phyloP scores from a whole-genome alignment of 2,113 vertebrate genomes.

The Microtus richardsoni region DNA sequence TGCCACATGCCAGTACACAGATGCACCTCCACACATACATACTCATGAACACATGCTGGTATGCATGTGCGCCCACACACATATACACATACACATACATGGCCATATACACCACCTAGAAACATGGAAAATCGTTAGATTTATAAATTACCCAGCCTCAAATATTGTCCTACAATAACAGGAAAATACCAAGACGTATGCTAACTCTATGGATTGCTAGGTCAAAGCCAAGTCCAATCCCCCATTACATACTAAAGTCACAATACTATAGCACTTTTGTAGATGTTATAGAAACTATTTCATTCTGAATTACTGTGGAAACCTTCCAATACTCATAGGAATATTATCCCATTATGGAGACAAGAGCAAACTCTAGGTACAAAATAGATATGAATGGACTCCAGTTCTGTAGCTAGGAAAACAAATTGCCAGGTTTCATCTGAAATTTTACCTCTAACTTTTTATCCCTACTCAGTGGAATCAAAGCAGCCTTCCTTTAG shows the following conservation, averaged over 20 bases:
- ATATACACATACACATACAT: background rate
- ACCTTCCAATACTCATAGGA: background rate
- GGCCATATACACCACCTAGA: background rate
- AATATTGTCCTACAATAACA: background rate
- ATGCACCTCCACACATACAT: background rate
- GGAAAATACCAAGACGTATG: background rate
- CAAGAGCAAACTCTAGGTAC: background rate
- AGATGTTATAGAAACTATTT: background rate
- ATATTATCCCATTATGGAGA: background rate
- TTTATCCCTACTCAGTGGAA: background rate
- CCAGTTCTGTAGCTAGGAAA: background rate
- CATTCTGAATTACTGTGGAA: background rate
- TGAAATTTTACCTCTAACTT: constrained; percentile 11
- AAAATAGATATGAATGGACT: constrained; percentile 37
- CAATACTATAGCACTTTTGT: background rate
- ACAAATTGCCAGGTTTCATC: background rate
- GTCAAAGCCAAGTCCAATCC: background rate
- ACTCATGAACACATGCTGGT: background rate
- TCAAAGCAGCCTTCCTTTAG: background rate
- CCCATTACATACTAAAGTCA: background rate
- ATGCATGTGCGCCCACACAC: no score
- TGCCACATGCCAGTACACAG: no score
- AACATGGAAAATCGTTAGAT: background rate
- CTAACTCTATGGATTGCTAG: background rate
- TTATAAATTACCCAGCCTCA: background rate